Conservation (phyloP, 2,797 vertebrate species). For the Pseudochirops corinnae region DNA sequence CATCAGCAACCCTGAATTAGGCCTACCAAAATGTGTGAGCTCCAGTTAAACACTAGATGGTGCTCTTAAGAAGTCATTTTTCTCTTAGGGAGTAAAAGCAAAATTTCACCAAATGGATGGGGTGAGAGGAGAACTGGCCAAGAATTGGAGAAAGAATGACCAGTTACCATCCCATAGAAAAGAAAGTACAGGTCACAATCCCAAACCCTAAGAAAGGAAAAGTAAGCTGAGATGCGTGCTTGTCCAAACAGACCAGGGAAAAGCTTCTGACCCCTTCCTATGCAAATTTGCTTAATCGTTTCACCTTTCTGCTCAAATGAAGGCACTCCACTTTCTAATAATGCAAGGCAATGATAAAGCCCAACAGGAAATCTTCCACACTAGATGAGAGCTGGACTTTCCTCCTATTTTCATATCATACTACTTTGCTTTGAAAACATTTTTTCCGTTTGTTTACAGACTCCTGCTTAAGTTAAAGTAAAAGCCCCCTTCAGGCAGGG, state of each 20-base stretch:
- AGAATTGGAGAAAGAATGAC: neutral
- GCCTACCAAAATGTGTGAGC: neutral
- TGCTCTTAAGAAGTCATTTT: neutral
- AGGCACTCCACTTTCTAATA: neutral
- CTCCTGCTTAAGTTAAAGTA: neutral
- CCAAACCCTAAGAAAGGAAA: neutral
- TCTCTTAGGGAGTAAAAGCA: neutral
- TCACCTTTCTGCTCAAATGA: neutral
- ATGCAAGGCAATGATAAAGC: neutral
- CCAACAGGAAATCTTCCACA: constrained; percentile 8
- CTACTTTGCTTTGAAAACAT: neutral
- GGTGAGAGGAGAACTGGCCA: neutral
- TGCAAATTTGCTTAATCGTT: neutral
- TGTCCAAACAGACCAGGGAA: neutral
- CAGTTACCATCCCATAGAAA: neutral
- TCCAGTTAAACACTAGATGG: constrained; percentile 44
- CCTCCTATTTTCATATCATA: neutral
- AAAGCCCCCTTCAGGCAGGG: neutral
- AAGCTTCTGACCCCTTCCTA: neutral
- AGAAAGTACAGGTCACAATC: neutral
- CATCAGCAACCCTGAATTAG: neutral
- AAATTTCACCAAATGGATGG: neutral
- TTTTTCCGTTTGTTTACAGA: neutral
- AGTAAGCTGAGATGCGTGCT: neutral
- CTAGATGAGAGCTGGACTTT: neutral